phyloP scores from a whole-genome alignment of 2,888 invertebrate species.

The Ptychoptera contaminata region DNA sequence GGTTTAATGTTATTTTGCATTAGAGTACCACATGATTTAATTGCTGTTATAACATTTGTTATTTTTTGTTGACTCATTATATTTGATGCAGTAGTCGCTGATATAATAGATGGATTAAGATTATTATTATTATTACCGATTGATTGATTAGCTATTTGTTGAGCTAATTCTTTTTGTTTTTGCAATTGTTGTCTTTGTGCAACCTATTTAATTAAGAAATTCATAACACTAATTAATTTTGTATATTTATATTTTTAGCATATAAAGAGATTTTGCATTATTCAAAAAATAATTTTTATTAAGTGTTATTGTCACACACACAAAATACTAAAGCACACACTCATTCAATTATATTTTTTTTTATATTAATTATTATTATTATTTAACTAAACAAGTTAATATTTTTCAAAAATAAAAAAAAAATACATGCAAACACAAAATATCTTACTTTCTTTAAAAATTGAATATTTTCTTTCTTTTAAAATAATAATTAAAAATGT shows the following conservation, averaged over 20 bases:
- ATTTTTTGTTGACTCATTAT: too few species aligned
- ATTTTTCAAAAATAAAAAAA: too few species aligned
- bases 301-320: neutral
- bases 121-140: slow-evolving; percentile 13
- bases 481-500: neutral
- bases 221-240: slow-evolving; percentile 7
- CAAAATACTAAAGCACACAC: neutral
- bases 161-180: slow-evolving; percentile 39
- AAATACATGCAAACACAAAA: too few species aligned
- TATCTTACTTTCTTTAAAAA: neutral
- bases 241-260: neutral
- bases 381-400: too few species aligned
- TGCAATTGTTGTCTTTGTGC: slow-evolving; percentile 50
- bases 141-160: slow-evolving; percentile 25
- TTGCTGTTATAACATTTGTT: neutral
- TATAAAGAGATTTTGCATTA: slow-evolving; percentile 2
- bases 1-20: neutral
- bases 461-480: neutral
- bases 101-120: slow-evolving; percentile 3
- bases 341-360: neutral
- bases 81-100: neutral
- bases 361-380: neutral
- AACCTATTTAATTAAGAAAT: slow-evolving; percentile 31
- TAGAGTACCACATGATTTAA: neutral
- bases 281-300: slow-evolving; percentile 8